These are phyloP conservation scores for Hirtodrosophila cameraria DNA, from an alignment of 2,888 invertebrate species.

Conservation along the genomic window DNA sequence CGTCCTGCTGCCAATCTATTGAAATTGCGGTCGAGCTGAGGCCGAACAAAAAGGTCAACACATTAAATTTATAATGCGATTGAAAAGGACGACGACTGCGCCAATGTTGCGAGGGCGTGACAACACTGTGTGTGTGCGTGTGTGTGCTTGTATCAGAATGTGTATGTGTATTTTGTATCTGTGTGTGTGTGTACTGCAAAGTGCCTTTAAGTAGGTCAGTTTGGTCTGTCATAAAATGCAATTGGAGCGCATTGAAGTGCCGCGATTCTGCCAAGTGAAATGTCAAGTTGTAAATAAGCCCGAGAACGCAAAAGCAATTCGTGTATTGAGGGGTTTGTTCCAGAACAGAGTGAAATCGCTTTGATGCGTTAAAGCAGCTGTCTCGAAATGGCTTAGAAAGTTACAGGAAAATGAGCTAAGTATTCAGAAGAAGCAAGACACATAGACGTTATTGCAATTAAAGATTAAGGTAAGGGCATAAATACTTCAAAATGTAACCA, in stretches of 20 bases:
- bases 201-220: conserved; percentile 75
- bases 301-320: conserved; percentile 13
- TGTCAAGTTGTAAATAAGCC: conserved; percentile 74
- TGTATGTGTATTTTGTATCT: conserved; percentile 7
- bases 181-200: conserved; percentile 22
- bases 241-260: conserved; percentile 75
- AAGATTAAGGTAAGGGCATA: too few species aligned
- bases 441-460: too few species aligned
- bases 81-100: conserved; percentile 48
- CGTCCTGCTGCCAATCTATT: conserved; percentile 66
- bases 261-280: conserved; percentile 70
- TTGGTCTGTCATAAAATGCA: conserved; percentile 77
- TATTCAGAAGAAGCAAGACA: background rate
- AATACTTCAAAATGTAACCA: too few species aligned
- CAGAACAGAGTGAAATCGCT: conserved; percentile 2
- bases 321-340: conserved; percentile 8
- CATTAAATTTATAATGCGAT: conserved; percentile 79
- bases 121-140: conserved; percentile 12
- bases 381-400: background rate
- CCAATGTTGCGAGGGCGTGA: conserved; percentile 7
- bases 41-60: conserved; percentile 66
- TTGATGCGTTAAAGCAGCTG: conserved; percentile 3
- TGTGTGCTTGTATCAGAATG: conserved; percentile 1
- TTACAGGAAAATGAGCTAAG: conserved; percentile 2
- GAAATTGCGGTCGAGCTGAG: conserved; percentile 70